phyloP scores from a whole-genome alignment of 1,140 invertebrate genomes.

The Meloidogyne exigua region DNA sequence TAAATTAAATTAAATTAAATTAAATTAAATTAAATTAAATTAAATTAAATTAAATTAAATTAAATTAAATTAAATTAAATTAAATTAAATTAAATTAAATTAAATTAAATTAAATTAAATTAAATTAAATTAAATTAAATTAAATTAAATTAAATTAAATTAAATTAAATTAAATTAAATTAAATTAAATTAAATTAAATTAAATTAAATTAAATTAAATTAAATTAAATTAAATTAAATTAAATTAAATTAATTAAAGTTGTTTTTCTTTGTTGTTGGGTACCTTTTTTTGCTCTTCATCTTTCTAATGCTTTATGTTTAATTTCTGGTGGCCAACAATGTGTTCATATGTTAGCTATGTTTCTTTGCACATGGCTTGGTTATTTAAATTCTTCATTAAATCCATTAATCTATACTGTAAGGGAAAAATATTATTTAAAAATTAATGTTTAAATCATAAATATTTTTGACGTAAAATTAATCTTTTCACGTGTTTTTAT shows the following conservation, averaged over 20 bases:
- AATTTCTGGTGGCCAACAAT: constrained; percentile 75
- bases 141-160: too few species aligned
- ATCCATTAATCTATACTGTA: constrained; percentile 91
- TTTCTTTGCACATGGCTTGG: constrained; percentile 95
- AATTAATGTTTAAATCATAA: not conserved
- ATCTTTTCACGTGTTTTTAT: too few species aligned
- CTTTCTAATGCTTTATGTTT: constrained; percentile 92
- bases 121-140: not conserved
- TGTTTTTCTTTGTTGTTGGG: constrained; percentile 68
- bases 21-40: too few species aligned
- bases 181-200: too few species aligned
- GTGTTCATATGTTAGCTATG: constrained; percentile 82
- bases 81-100: constrained; percentile 32
- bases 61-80: too few species aligned
- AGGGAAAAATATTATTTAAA: too few species aligned
- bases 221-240: not conserved
- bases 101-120: too few species aligned
- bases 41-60: not conserved
- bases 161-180: constrained; percentile 44
- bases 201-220: not conserved
- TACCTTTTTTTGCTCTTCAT: constrained; percentile 80
- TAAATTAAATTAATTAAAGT: constrained; percentile 45
- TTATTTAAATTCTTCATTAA: constrained; percentile 92
- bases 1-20: constrained; percentile 32
- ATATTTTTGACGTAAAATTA: too few species aligned